phyloP scores from a whole-genome alignment of 2,888 invertebrate genomes.

The Galeopsomyia nigrocyanea region DNA sequence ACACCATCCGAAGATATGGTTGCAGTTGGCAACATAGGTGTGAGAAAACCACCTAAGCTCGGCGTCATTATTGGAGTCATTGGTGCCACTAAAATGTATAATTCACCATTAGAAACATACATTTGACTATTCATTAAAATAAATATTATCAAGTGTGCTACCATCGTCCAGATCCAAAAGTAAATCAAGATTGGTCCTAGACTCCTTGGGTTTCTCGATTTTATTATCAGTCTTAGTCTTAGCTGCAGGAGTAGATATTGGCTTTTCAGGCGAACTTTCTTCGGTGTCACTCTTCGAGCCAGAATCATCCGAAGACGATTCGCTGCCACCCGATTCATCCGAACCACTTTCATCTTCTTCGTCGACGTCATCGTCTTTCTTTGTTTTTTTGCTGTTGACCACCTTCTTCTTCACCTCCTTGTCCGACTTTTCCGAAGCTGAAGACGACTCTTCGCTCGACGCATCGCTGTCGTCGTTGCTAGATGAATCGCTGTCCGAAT shows the following conservation, averaged over 20 bases:
- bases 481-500: conserved; percentile 54
- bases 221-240: conserved; percentile 61
- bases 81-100: conserved; percentile 71
- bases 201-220: conserved; percentile 68
- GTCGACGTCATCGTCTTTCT: conserved; percentile 52
- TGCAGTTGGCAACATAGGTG: conserved; percentile 71
- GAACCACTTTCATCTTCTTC: conserved; percentile 27
- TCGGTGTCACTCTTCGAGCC: conserved; percentile 50
- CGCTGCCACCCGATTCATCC: conserved; percentile 36
- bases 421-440: conserved; percentile 49
- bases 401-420: conserved; percentile 42
- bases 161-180: conserved; percentile 84
- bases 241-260: not conserved
- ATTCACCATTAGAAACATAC: not conserved
- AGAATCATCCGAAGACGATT: conserved; percentile 48
- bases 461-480: conserved; percentile 51
- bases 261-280: conserved; percentile 48
- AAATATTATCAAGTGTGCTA: conserved; percentile 63
- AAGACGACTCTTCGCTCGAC: conserved; percentile 46
- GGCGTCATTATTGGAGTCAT: conserved; percentile 85
- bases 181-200: conserved; percentile 82
- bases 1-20: conserved; percentile 59
- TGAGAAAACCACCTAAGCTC: conserved; percentile 83
- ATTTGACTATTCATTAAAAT: conserved; percentile 1
- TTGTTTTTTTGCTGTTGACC: conserved; percentile 29